Conservation (phyloP, 2,797 vertebrate species). For the Morelia viridis region DNA sequence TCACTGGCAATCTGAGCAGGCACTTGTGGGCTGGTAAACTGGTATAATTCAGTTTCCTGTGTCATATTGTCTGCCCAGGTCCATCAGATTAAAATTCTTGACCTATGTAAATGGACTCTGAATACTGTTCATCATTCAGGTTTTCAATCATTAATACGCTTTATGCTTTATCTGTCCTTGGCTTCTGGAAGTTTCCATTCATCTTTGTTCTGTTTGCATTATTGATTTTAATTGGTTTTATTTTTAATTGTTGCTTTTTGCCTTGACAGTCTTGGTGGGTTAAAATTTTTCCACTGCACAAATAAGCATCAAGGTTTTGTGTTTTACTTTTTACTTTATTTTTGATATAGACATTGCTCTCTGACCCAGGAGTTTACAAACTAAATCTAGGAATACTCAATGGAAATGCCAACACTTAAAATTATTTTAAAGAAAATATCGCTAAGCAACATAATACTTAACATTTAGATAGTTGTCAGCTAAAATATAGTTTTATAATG, state of each 20-base stretch:
- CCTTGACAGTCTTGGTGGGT: background rate
- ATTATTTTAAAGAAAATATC: background rate
- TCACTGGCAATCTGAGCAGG: background rate
- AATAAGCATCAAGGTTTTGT: no score
- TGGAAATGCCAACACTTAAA: background rate
- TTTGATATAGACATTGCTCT: background rate
- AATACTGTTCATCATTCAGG: background rate
- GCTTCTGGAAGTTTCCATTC: background rate
- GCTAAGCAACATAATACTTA: no score
- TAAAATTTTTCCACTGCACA: background rate
- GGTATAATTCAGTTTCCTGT: background rate
- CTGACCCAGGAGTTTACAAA: background rate
- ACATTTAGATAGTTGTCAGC: no score
- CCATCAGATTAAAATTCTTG: background rate
- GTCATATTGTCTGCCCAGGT: background rate
- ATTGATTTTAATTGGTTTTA: background rate
- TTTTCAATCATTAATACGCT: background rate
- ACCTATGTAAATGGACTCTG: background rate
- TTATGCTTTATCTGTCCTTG: background rate
- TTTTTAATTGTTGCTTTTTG: background rate
- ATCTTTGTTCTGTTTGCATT: background rate
- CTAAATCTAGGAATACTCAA: background rate
- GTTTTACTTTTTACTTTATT: background rate
- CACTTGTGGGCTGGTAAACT: background rate
- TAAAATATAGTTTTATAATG: no score